Base-by-base conservation (phyloP, 1,140 invertebrate species). In the Drosophila orosa region DNA sequence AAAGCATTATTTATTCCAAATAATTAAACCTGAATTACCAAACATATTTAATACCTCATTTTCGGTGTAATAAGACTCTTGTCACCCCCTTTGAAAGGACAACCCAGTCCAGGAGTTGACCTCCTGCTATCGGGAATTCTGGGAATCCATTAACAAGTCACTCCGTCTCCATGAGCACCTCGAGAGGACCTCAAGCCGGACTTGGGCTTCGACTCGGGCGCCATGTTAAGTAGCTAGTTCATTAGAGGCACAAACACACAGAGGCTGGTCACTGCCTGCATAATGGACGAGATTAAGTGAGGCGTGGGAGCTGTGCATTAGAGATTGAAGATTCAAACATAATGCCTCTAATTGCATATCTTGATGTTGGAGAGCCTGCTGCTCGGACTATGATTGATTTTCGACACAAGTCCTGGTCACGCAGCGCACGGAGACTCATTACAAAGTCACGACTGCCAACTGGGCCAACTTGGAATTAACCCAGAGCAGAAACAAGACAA, bases 301-400 rank as follows among this genome's bases (percentile, higher is more conserved):
- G 74, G 22, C 58, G 55, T 78, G 58, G 68, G 40, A 68, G 39
- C 50, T 48, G 22, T 47, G 83, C 63, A 76, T 83, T 66, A 71
- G 67, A 48, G 81, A 79, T 83, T 66, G 66, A 65, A 59, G 78
- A 89, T 74, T 66, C 80, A 77, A 83, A 71, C 68, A 89, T 87
- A 83, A 80, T 74, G 83, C 60, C 61, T 74, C 81, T 89, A 87
- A 87, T 83, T 87, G 84, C 72, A 83, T 77, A 86, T 87, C 58
- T 68, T 52, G 68, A 76, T 87, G 83, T 44, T 60, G 10, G 35
- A 58, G 19, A 33, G 42, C 9, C 24, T 7, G 24, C 24, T 7
- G 24, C 50, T 31, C 19, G 17, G 39, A 42, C 33, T 67, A 15
- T 67, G 83, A 82, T 84, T 85, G 81, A 85, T 84, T 83, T 78